Percentiles rank a stretch among this genome's conserved stretches.
phyloP scores from a whole-genome alignment of 2,113 vertebrate species.

The Panthera uncia region DNA sequence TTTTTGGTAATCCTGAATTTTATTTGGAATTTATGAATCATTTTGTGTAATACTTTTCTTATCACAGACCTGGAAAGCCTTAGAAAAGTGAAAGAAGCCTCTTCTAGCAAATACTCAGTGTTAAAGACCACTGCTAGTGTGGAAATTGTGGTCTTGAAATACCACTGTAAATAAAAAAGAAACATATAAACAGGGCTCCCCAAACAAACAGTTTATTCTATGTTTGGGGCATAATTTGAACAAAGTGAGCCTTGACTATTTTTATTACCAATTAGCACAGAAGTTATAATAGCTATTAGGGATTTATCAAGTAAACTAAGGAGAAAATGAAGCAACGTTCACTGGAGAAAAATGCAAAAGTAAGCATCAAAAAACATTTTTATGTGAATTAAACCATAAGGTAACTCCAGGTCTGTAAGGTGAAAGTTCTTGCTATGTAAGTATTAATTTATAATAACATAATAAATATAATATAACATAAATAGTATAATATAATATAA shows the following conservation, averaged over 20 bases:
- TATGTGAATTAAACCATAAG: background rate
- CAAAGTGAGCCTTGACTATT: background rate
- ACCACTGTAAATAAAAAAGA: background rate
- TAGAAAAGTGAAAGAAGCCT: background rate
- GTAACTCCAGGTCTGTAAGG: background rate
- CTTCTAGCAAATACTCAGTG: background rate
- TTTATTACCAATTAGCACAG: background rate
- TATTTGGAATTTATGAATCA: background rate
- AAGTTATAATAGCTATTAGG: background rate
- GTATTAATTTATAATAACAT: background rate
- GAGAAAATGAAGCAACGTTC: background rate
- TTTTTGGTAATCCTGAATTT: background rate
- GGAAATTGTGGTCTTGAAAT: background rate
- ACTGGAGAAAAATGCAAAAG: background rate
- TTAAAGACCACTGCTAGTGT: background rate
- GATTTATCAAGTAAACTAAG: background rate
- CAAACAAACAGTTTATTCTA: background rate
- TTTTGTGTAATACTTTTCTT: background rate
- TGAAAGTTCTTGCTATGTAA: background rate
- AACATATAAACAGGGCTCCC: background rate
- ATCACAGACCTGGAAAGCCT: background rate
- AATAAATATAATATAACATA: no score
- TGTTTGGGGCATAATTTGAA: background rate
- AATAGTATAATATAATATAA: no score
- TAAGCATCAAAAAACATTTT: background rate